phyloP scores from a whole-genome alignment of 2,113 vertebrate genomes.

The Elephantulus edwardii region DNA sequence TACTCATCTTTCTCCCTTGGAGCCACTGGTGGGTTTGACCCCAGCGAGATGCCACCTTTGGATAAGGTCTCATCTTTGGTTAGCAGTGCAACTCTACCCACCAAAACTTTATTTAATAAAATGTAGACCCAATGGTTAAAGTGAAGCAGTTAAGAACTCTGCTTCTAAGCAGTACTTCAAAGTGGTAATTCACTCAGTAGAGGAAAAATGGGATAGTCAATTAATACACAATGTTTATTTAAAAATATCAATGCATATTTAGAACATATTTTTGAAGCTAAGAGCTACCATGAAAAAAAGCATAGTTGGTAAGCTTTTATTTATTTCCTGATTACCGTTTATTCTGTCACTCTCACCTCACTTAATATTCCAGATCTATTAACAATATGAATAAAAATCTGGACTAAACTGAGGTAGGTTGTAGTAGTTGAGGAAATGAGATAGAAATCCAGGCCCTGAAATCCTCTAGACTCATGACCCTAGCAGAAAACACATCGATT shows the following conservation, averaged over 20 bases:
- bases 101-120: not conserved
- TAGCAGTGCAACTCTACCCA: too few relatives aligned
- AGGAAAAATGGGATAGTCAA: not conserved
- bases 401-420: not conserved
- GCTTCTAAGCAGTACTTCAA: not conserved
- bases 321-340: not conserved
- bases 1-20: too few relatives aligned
- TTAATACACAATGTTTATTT: not conserved
- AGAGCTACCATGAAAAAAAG: not conserved
- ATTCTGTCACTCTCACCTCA: not conserved
- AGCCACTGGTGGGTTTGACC: too few relatives aligned
- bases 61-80: too few relatives aligned
- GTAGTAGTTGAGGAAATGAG: not conserved
- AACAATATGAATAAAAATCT: not conserved
- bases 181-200: not conserved
- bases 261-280: not conserved
- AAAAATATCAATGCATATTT: not conserved
- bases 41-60: too few relatives aligned
- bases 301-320: not conserved
- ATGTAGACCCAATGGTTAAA: not conserved
- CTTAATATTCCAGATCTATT: not conserved
- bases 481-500: not conserved
- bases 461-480: not conserved
- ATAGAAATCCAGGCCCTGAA: not conserved
- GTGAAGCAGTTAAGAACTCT: not conserved